Evolutionary conservation across 1,140 invertebrate species (phyloP), one percentile per base, ranked within the genome.

Genomic region (Lasaia peninsularis): DNA sequence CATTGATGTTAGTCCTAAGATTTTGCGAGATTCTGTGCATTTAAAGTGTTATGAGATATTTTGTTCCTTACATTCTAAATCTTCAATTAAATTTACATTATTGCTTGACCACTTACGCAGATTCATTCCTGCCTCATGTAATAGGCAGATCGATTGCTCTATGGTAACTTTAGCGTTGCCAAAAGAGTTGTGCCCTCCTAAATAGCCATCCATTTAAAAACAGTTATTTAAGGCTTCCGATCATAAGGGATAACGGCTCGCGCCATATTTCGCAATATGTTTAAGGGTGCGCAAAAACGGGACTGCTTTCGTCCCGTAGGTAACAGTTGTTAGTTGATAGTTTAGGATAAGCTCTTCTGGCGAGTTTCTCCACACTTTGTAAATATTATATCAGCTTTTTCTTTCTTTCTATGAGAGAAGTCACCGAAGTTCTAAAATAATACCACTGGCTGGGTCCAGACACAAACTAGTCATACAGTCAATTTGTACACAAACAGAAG

Each of bases 341-440:
- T 71, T 62, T 12, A 63, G 31, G 0, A 88, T 48, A 2, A 59
- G 53, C 37, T 74, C 48, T 7, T 52, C 14, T 4, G 62, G 37
- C 0, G 54, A 33, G 18, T 56, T 4, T 21, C 78, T 62, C 79
- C 80, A 84, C 0, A 84, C 18, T n/a, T n/a, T n/a, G n/a, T n/a
- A n/a, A n/a, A n/a, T n/a, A n/a, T n/a, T n/a, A n/a, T n/a, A n/a
- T n/a, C n/a, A n/a, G n/a, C n/a, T n/a, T n/a, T n/a, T n/a, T n/a
- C n/a, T n/a, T n/a, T n/a, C n/a, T n/a, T n/a, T n/a, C n/a, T n/a
- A n/a, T n/a, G n/a, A n/a, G n/a, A n/a, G n/a, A n/a, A n/a, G n/a
- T n/a, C n/a, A n/a, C n/a, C n/a, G n/a, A n/a, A n/a, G n/a, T n/a
- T n/a, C n/a, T n/a, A n/a, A n/a, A n/a, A n/a, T n/a, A n/a, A n/a